phyloP scores from a whole-genome alignment of 2,113 vertebrate species.

The Donacobius atricapilla region DNA sequence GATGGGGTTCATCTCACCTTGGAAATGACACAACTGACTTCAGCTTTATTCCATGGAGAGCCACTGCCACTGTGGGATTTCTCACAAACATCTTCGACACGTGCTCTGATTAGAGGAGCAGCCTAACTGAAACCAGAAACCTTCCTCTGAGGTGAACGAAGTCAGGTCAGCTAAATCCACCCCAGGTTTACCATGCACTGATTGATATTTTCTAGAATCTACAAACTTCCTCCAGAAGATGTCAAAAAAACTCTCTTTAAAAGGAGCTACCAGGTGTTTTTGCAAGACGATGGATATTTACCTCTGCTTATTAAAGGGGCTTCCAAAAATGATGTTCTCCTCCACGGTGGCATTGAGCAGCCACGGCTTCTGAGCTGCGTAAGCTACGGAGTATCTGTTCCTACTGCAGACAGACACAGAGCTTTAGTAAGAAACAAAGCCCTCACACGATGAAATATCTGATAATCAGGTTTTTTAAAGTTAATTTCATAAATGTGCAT shows the following conservation, averaged over 20 bases:
- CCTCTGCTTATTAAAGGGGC: slow-evolving; percentile 94
- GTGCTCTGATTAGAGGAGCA: not conserved
- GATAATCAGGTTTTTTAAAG: not conserved
- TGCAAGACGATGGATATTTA: slow-evolving; percentile 39
- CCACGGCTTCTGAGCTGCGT: slow-evolving; percentile 97
- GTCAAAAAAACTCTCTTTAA: not conserved
- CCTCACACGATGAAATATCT: not conserved
- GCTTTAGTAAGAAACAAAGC: not conserved
- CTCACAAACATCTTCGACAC: not conserved
- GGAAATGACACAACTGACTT: not conserved
- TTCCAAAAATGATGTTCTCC: slow-evolving; percentile 97
- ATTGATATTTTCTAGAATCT: not conserved
- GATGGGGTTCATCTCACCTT: not conserved
- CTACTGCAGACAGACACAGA: slow-evolving; percentile 71
- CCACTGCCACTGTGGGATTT: not conserved
- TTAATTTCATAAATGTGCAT: not conserved
- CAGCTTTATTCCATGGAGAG: not conserved
- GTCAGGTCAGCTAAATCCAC: not conserved
- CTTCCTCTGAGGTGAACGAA: not conserved
- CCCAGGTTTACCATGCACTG: not conserved
- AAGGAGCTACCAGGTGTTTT: not conserved
- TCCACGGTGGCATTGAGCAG: slow-evolving; percentile 95
- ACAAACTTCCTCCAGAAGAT: not conserved
- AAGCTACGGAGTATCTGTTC: slow-evolving; percentile 93
- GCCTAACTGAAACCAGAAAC: not conserved